Percentiles rank a stretch among this genome's conserved stretches.
Conservation (phyloP, 2,888 invertebrate species). For the Empis stercorea region DNA sequence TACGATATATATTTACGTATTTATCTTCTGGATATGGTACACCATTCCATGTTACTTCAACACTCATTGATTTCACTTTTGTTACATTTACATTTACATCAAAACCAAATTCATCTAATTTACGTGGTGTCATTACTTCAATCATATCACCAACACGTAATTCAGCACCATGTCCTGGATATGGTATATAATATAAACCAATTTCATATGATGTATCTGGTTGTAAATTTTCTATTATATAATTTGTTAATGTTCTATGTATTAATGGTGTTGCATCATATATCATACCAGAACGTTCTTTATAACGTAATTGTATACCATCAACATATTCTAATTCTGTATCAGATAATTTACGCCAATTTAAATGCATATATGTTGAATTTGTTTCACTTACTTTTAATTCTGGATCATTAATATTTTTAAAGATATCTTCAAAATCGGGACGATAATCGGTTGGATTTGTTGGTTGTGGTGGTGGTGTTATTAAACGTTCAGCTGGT, state of each 20-base stretch:
- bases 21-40: conserved; percentile 82
- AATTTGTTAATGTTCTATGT: conserved; percentile 65
- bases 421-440: conserved; percentile 36
- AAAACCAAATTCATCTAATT: conserved; percentile 67
- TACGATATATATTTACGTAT: conserved; percentile 78
- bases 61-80: conserved; percentile 60
- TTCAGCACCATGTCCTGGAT: conserved; percentile 65
- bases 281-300: conserved; percentile 67
- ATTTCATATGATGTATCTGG: conserved; percentile 72
- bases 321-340: conserved; percentile 75
- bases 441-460: conserved; percentile 30
- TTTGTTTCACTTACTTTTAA: conserved; percentile 61
- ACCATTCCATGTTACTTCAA: conserved; percentile 70
- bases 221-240: conserved; percentile 62
- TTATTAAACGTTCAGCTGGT: conserved; percentile 39
- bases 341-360: conserved; percentile 70
- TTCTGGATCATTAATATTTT: conserved; percentile 55
- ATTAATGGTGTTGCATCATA: conserved; percentile 75
- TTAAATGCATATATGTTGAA: conserved; percentile 62
- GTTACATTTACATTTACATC: conserved; percentile 63
- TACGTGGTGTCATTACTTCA: conserved; percentile 57
- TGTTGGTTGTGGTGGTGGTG: conserved; percentile 37
- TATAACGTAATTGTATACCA: conserved; percentile 76
- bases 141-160: conserved; percentile 57
- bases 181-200: conserved; percentile 70